Evolutionary conservation across 2,888 invertebrate genomes (phyloP).

Genomic region (Hypercompe scribonia): DNA sequence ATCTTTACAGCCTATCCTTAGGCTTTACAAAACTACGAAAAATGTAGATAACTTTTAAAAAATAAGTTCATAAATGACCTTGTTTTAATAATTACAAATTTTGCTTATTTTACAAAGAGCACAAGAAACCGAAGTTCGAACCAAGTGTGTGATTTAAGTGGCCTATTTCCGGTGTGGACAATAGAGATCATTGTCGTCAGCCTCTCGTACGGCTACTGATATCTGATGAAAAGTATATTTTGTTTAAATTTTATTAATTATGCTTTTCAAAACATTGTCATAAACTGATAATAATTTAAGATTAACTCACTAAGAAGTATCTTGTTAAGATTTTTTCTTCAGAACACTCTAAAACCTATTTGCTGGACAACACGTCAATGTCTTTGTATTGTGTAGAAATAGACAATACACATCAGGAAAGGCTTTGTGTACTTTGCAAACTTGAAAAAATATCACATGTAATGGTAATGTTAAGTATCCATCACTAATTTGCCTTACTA

Average conservation of each 20-base stretch:
- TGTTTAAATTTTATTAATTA: background rate
- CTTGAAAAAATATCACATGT: background rate
- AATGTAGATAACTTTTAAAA: background rate
- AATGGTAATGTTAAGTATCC: too few relatives aligned
- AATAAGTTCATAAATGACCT: background rate
- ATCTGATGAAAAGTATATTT: too few relatives aligned
- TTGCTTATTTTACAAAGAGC: background rate
- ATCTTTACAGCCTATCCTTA: background rate
- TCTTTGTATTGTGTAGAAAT: slow-evolving; percentile 14
- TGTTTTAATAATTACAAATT: background rate
- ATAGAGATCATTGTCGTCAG: too few relatives aligned
- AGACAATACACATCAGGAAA: slow-evolving; percentile 33
- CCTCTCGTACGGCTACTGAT: too few relatives aligned
- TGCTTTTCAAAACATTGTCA: background rate
- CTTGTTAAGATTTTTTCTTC: slow-evolving; percentile 21
- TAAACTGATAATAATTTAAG: slow-evolving; percentile 29
- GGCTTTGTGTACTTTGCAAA: background rate
- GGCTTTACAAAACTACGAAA: background rate
- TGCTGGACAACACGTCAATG: slow-evolving; percentile 32
- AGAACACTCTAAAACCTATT: slow-evolving; percentile 36
- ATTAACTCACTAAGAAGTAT: slow-evolving; percentile 15
- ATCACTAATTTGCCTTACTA: too few relatives aligned
- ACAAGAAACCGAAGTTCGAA: too few relatives aligned
- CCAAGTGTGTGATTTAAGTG: too few relatives aligned
- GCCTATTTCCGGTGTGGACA: too few relatives aligned